Percentiles rank a stretch among this genome's conserved stretches.
Conservation (phyloP, 2,888 invertebrate species). For the Anagyrus pseudococci region DNA sequence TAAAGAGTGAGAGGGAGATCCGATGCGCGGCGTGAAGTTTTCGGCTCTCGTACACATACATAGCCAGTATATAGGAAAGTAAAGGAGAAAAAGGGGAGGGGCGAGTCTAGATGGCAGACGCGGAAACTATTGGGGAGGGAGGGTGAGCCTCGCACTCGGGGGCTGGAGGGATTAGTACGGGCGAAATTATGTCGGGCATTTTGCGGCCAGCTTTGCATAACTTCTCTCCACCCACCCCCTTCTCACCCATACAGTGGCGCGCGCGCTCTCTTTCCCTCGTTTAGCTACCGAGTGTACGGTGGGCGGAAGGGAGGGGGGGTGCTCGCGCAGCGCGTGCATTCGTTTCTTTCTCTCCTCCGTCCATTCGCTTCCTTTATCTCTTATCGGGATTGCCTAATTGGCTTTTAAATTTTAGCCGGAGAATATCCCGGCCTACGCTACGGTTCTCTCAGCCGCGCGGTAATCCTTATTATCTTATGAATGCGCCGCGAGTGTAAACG, state of each 20-base stretch:
- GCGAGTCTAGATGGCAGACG: too few species aligned
- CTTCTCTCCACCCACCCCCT: constrained; percentile 43
- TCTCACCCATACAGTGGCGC: constrained; percentile 10
- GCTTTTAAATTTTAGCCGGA: constrained; percentile 33
- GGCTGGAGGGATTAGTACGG: constrained; percentile 51
- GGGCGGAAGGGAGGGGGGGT: too few species aligned
- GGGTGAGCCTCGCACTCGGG: not conserved
- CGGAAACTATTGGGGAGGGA: too few species aligned
- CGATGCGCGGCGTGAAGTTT: too few species aligned
- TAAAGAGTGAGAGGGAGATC: too few species aligned
- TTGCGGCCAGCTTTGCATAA: constrained; percentile 58
- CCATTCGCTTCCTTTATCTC: constrained; percentile 18
- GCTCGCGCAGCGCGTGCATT: too few species aligned
- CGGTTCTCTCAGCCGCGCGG: not conserved
- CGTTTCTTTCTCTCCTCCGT: not conserved
- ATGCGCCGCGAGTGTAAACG: not conserved
- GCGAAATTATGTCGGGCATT: constrained; percentile 55
- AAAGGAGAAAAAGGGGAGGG: too few species aligned
- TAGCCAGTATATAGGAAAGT: too few species aligned
- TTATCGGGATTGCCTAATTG: constrained; percentile 30
- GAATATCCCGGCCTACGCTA: too few species aligned
- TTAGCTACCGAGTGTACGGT: too few species aligned
- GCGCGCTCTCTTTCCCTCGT: constrained; percentile 22
- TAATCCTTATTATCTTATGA: constrained; percentile 1
- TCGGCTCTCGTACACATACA: too few species aligned